Evolutionary conservation across 2,113 vertebrate genomes (phyloP), one percentile per base, ranked within the genome.

Genomic region (Hepsetus odoe): DNA sequence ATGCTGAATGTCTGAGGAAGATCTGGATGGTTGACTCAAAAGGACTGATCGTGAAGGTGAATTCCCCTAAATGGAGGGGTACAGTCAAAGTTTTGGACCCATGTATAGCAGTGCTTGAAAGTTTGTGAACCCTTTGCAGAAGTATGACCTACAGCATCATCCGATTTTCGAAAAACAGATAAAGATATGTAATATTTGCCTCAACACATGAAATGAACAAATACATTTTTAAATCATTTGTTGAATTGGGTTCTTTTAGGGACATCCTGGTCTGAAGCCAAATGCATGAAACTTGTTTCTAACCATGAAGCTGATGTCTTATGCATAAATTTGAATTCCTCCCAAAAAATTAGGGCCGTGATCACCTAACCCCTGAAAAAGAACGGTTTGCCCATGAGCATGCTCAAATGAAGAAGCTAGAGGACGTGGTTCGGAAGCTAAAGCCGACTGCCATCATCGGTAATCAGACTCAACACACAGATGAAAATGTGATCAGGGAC

Each of bases 1-100:
- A 85, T 77, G 92, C 94, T 9, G 86, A 91, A 74, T 93, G 94
- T 67, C 32, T 93, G 67, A 93, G 88, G 84, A 97, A 94, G 86
- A 98, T 99, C 89, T 99, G 98, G 98, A 91, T 99, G 96, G 96
- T 99, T 73, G 98, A 99, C 88, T 99, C 97, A 0, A 99, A 98
- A 86, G 98, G 98, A 79, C 92, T 99, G 76, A 91, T 99, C 55
- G 96, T 99, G 64, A 97, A 99, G 96, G 98, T 99, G 90, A 86
- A 18, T 42, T 32, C 49, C 44, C 49, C 1, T 40, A 32, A 35
- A 40, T 3, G 42, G 24, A n/a, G n/a, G 4, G 2, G 16, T 16
- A 14, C 13, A 2, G 12, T 44, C 1, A 24, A 49, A 35, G 32
- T n/a, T n/a, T n/a, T n/a, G 4, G 4, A 4, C 35, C 4, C 4